Evolutionary conservation across 2,797 vertebrate genomes (phyloP).

Genomic region (Trichosurus vulpecula): DNA sequence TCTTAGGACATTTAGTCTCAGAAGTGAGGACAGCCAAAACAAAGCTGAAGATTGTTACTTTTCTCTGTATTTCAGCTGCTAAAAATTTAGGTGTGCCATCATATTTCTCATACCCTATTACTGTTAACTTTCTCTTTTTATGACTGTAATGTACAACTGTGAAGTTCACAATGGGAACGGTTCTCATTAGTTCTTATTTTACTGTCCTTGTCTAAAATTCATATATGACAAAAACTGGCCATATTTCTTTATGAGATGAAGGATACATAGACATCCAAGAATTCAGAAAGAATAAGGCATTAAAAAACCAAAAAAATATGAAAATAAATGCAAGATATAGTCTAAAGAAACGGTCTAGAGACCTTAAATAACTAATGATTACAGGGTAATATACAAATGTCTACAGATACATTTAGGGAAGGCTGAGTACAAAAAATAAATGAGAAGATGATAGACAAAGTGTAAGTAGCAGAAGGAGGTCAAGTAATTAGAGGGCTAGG

Average conservation of each 20-base stretch:
- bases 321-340: not conserved
- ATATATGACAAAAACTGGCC: not conserved
- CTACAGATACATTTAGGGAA: not conserved
- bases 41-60: not conserved
- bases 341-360: not conserved
- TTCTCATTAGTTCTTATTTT: not conserved
- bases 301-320: not conserved
- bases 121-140: not conserved
- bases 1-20: not conserved
- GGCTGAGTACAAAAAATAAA: not conserved
- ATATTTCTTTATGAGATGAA: not conserved
- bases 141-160: not conserved
- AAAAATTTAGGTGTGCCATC: not conserved
- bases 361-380: not conserved
- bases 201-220: not conserved
- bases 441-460: not conserved
- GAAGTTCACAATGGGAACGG: not conserved
- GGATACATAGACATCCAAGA: not conserved
- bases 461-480: not conserved
- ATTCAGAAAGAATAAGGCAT: not conserved
- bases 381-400: not conserved
- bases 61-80: not conserved
- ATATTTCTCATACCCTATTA: not conserved
- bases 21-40: not conserved
- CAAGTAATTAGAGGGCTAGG: constrained; percentile 44